phyloP scores from a whole-genome alignment of 2,797 vertebrate genomes.

The Thalassophryne amazonica region DNA sequence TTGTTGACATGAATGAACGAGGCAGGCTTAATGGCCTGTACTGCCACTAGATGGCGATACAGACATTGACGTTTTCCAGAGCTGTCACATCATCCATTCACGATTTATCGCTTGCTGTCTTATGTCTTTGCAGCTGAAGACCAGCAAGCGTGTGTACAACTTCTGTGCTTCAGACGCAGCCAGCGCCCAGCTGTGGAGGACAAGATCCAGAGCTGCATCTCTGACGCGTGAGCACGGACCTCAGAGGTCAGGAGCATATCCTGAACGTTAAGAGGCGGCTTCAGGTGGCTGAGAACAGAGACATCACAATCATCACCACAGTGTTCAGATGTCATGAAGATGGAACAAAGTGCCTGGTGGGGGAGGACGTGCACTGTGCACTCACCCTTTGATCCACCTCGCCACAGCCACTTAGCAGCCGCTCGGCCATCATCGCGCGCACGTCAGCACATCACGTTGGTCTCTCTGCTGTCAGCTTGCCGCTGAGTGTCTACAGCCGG shows the following conservation, averaged over 20 bases:
- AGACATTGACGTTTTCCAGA: too few species aligned
- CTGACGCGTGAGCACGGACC: constrained; percentile 81
- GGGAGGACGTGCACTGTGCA: constrained; percentile 26
- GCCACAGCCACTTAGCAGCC: constrained; percentile 30
- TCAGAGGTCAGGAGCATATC: neutral
- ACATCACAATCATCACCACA: neutral
- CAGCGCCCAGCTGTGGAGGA: constrained; percentile 94
- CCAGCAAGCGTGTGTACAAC: constrained; percentile 96
- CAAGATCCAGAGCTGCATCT: constrained; percentile 98
- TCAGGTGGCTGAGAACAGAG: constrained; percentile 21
- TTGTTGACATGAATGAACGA: neutral
- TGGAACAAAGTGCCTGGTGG: constrained; percentile 67
- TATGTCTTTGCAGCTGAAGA: constrained; percentile 85
- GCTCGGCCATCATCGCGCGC: constrained; percentile 20
- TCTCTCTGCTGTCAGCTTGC: constrained; percentile 36
- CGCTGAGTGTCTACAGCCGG: constrained; percentile 16
- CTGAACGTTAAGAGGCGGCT: constrained; percentile 1
- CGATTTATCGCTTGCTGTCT: too few species aligned
- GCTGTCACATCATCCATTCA: too few species aligned
- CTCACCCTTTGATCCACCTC: constrained; percentile 7
- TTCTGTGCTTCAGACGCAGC: constrained; percentile 94
- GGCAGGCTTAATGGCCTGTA: too few species aligned
- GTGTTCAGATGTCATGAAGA: constrained; percentile 26
- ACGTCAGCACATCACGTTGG: neutral
- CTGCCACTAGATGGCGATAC: too few species aligned